A percentile compares a stretch with the other conserved stretches of the same genome.
phyloP scores from a whole-genome alignment of 2,797 vertebrate species.

The Platyrinchus mystaceus region DNA sequence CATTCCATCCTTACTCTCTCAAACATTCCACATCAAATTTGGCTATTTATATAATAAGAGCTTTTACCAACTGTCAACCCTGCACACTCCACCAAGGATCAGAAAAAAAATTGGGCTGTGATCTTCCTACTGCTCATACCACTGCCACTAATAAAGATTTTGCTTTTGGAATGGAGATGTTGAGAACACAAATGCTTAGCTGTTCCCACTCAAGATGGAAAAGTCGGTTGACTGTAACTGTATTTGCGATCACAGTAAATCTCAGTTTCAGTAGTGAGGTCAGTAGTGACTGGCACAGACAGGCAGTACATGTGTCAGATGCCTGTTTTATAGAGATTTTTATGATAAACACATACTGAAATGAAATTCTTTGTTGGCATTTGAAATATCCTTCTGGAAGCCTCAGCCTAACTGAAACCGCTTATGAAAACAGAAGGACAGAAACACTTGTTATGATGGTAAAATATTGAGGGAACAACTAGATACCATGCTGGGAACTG shows the following conservation, averaged over 20 bases:
- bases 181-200: not conserved
- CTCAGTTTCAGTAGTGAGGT: not conserved
- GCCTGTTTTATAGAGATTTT: conserved; percentile 39
- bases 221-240: not conserved
- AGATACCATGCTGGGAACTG: not conserved
- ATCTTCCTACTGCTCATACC: not conserved
- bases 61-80: conserved; percentile 13
- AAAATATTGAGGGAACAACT: not conserved
- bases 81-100: not conserved
- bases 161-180: not conserved
- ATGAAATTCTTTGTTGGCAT: not conserved
- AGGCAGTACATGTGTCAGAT: conserved; percentile 10
- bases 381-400: conserved; percentile 23
- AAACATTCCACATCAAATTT: conserved; percentile 7
- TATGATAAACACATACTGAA: conserved; percentile 7
- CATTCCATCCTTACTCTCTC: not conserved
- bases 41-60: conserved; percentile 6
- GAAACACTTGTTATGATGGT: not conserved
- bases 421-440: not conserved
- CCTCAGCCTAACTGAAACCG: not conserved
- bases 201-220: conserved; percentile 31
- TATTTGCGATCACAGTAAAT: conserved; percentile 7
- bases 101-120: not conserved
- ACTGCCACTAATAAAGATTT: not conserved
- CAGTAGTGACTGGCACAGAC: not conserved